Percentiles rank a stretch among this genome's conserved stretches.
Evolutionary conservation across 2,888 invertebrate genomes (phyloP).

Genomic region (Drosophila neotestacea): DNA sequence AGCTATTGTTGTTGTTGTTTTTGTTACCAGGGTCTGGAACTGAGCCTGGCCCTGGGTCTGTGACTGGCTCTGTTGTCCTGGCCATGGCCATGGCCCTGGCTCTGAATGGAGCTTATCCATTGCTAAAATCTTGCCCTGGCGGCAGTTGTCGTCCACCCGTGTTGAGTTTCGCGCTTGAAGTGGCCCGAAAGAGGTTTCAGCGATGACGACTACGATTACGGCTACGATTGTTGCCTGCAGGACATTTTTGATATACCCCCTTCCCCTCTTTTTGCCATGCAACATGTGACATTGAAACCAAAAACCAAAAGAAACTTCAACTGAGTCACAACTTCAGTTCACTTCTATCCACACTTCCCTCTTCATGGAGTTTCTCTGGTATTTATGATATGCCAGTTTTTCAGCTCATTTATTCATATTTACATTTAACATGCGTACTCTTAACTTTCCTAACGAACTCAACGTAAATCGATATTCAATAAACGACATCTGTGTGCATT

Average conservation of each 20-base stretch:
- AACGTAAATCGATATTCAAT: slow-evolving; percentile 83
- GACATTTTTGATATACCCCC: slow-evolving; percentile 37
- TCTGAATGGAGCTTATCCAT: slow-evolving; percentile 59
- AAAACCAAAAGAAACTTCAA: slow-evolving; percentile 27
- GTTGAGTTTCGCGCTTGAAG: slow-evolving; percentile 74
- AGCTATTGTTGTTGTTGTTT: too few species aligned
- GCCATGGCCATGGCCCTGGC: neutral
- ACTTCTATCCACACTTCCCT: slow-evolving; percentile 2
- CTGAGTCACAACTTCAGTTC: slow-evolving; percentile 1
- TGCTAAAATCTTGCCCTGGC: slow-evolving; percentile 65
- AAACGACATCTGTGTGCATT: slow-evolving; percentile 83
- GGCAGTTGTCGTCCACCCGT: slow-evolving; percentile 54
- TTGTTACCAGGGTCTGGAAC: slow-evolving; percentile 14
- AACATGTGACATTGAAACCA: slow-evolving; percentile 81
- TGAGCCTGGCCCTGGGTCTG: slow-evolving; percentile 20
- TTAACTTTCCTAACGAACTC: slow-evolving; percentile 69
- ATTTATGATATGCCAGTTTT: slow-evolving; percentile 62
- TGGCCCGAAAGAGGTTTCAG: slow-evolving; percentile 52
- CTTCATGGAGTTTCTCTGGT: slow-evolving; percentile 3
- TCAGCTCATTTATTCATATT: slow-evolving; percentile 79
- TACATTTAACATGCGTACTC: slow-evolving; percentile 76
- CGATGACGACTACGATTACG: slow-evolving; percentile 33
- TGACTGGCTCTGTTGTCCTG: slow-evolving; percentile 10
- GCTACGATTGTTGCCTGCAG: slow-evolving; percentile 49
- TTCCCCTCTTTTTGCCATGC: slow-evolving; percentile 42